Base-by-base conservation (phyloP, 2,888 invertebrate species). In the Marasmarcha lunaedactyla region DNA sequence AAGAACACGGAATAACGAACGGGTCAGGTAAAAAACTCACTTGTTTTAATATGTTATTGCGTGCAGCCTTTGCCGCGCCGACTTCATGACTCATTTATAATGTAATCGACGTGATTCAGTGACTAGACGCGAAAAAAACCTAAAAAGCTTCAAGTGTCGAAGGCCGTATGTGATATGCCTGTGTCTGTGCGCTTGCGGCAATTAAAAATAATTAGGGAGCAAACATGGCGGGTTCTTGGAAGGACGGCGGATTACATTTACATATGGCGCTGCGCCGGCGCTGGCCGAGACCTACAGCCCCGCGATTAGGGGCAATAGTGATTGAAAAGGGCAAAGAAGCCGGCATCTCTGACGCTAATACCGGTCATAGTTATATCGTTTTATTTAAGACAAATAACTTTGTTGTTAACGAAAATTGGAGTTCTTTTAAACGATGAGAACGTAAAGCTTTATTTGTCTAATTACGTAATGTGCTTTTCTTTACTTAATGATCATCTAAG, bases 161-260 rank as follows among this genome's bases (percentile, higher is more conserved):
- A 78, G 79, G 78, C 73, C 76, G 70, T 64, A 63, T 57, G 59
- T 59, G 59, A 20, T 20, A 3, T 20, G 55, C 63, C 12, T 34
- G 58, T 59, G 66, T 61, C 62, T 60, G 62, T 59, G 65, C 54
- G 60, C 68, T 71, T 64, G 74, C 70, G 74, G 79, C 81, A 83
- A 83, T 83, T 83, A 83, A 83, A 83, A 83, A 83, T 83, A 81
- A 83, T 83, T 81, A 79, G 81, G 77, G 77, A 70, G 56, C 67
- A 55, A 69, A 71, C 69, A 71, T 67, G 72, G 66, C 64, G 64
- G 58, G 60, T 83, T 83, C 81, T 78, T 61, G 68, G 81, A 83
- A 83, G 81, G 81, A 72, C 68, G 55, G 33, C 42, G 52, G 60
- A 58, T 56, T 65, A 66, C 64, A 79, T 81, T 79, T 79, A 81